These are phyloP conservation scores for Rhabdornis inornatus DNA, from an alignment of 2,113 vertebrate species.

Conservation along the genomic window DNA sequence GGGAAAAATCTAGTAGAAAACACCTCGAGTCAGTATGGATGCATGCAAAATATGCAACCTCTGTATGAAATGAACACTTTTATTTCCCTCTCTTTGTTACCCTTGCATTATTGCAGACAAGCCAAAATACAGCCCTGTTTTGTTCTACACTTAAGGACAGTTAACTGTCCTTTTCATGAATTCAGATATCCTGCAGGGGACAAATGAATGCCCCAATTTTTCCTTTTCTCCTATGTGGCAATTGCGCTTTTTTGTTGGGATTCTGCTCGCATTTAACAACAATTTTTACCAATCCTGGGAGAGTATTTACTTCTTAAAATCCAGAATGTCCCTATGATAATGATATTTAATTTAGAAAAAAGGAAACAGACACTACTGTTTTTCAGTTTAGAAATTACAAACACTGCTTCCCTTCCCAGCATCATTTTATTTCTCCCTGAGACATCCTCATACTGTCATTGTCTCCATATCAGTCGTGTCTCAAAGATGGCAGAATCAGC, in stretches of 20 bases:
- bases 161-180: background rate
- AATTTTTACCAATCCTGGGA: background rate
- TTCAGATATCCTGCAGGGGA: background rate
- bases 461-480: background rate
- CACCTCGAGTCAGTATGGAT: background rate
- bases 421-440: background rate
- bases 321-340: background rate
- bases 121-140: background rate
- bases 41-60: background rate
- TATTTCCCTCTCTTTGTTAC: background rate
- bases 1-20: background rate
- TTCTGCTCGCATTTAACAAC: rapidly evolving
- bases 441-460: background rate
- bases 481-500: background rate
- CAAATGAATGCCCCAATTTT: background rate
- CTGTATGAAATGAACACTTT: background rate
- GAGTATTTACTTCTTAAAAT: background rate
- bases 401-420: background rate
- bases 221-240: background rate
- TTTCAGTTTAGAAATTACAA: background rate
- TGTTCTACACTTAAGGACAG: background rate
- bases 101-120: background rate
- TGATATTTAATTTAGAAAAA: background rate
- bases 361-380: background rate
- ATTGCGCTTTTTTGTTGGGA: background rate